Evolutionary conservation across 1,140 invertebrate species (phyloP).

Genomic region (Drosophila repleta): DNA sequence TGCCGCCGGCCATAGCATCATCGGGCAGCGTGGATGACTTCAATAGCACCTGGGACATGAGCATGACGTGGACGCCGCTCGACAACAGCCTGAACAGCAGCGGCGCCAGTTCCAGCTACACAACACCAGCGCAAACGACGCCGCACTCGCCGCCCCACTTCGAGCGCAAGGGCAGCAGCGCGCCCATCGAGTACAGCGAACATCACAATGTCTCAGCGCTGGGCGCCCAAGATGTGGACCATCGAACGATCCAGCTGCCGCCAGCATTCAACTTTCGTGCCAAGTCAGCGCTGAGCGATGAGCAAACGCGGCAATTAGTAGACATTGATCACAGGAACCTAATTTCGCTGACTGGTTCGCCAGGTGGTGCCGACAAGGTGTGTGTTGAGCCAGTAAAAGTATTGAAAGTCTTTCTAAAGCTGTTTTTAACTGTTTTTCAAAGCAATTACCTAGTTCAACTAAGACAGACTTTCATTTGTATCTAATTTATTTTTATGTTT

Average conservation of each 20-base stretch:
- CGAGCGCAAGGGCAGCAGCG: slow-evolving; percentile 85
- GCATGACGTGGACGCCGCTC: slow-evolving; percentile 76
- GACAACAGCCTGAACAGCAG: slow-evolving; percentile 71
- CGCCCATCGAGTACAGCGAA: slow-evolving; percentile 85
- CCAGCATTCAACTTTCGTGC: slow-evolving; percentile 68
- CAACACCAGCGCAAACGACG: slow-evolving; percentile 74
- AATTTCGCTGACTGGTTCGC: slow-evolving; percentile 92
- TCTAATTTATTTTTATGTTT: not conserved
- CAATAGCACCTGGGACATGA: slow-evolving; percentile 80
- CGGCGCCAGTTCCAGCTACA: slow-evolving; percentile 61
- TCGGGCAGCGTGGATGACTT: slow-evolving; percentile 53
- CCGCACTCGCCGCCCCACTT: slow-evolving; percentile 88
- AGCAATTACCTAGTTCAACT: not conserved
- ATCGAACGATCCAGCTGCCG: slow-evolving; percentile 81
- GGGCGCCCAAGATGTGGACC: slow-evolving; percentile 86
- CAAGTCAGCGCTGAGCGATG: slow-evolving; percentile 71
- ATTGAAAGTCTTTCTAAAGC: too few relatives aligned
- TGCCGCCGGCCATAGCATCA: slow-evolving; percentile 84
- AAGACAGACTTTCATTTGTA: too few relatives aligned
- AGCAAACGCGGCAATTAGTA: slow-evolving; percentile 77
- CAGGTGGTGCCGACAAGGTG: slow-evolving; percentile 84
- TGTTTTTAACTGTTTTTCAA: not conserved
- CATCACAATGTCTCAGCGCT: slow-evolving; percentile 68
- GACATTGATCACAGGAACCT: slow-evolving; percentile 93
- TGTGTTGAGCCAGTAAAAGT: not conserved